phyloP scores from a whole-genome alignment of 1,140 invertebrate genomes.

The Macrocentrus cingulum region DNA sequence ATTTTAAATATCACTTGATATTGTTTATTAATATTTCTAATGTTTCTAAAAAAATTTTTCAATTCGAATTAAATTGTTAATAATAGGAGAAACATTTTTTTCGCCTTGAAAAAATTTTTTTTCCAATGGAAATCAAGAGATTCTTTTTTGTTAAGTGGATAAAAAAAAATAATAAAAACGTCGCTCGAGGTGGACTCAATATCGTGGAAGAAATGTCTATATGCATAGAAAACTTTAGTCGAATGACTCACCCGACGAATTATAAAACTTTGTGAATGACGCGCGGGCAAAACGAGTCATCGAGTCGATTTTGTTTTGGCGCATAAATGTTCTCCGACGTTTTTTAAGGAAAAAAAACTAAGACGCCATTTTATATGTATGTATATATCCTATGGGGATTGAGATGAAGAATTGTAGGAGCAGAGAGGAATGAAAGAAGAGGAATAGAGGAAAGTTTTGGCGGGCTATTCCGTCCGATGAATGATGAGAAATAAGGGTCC shows the following conservation, averaged over 20 bases:
- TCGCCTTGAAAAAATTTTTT: too few species aligned
- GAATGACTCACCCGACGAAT: conserved; percentile 27
- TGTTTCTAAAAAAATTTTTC: too few species aligned
- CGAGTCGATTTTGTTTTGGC: conserved; percentile 14
- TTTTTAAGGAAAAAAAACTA: not conserved
- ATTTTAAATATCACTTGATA: too few species aligned
- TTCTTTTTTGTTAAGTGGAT: too few species aligned
- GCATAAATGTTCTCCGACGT: not conserved
- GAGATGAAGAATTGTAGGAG: conserved; percentile 14
- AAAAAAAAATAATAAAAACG: too few species aligned
- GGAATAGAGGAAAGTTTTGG: conserved; percentile 8
- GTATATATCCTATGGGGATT: conserved; percentile 7
- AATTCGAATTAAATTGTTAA: too few species aligned
- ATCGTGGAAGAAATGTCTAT: too few species aligned
- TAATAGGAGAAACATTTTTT: too few species aligned
- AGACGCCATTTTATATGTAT: not conserved
- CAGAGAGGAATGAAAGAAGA: not conserved
- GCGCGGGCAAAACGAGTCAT: conserved; percentile 31
- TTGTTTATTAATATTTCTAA: too few species aligned
- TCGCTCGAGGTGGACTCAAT: too few species aligned
- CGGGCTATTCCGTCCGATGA: conserved; percentile 35
- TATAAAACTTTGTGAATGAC: conserved; percentile 32
- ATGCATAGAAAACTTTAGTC: conserved; percentile 31
- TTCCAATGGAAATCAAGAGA: too few species aligned
- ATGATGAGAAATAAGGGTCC: conserved; percentile 30